These are phyloP conservation scores for Tonatia bakeri DNA, from an alignment of 2,113 vertebrate genomes.

Conservation along the genomic window DNA sequence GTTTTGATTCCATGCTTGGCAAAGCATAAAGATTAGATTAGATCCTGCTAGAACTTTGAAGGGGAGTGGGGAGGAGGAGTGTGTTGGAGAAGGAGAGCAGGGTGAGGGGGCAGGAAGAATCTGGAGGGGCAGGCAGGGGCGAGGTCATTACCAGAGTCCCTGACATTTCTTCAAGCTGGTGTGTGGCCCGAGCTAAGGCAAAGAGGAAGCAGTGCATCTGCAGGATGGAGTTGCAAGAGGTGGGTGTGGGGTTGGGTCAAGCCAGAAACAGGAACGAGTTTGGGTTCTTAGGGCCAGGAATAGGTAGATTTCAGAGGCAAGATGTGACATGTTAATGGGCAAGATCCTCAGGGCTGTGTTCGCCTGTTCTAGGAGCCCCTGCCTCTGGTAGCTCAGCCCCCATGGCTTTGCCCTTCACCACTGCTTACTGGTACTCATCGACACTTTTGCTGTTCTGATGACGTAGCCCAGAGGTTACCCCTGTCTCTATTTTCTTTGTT, in stretches of 20 bases:
- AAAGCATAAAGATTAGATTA: neutral
- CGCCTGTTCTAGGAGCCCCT: neutral
- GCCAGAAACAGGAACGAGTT: neutral
- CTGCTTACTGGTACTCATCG: neutral
- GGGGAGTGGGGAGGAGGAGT: neutral
- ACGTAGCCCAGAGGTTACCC: neutral
- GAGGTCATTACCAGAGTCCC: neutral
- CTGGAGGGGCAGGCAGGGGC: neutral
- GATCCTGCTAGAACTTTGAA: neutral
- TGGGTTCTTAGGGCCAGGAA: neutral
- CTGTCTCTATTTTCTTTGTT: neutral
- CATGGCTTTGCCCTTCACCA: neutral
- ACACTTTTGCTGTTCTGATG: neutral
- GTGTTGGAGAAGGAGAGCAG: neutral
- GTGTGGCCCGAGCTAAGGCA: neutral
- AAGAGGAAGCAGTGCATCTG: neutral
- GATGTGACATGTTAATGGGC: neutral
- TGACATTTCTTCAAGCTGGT: neutral
- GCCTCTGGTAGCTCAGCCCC: neutral
- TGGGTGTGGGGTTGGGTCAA: neutral
- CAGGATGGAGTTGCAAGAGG: neutral
- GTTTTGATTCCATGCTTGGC: neutral
- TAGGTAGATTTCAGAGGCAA: neutral
- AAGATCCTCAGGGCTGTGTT: neutral
- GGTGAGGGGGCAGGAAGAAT: neutral